Evolutionary conservation across 2,888 invertebrate species (phyloP).

Genomic region (Clepsis dumicolana): DNA sequence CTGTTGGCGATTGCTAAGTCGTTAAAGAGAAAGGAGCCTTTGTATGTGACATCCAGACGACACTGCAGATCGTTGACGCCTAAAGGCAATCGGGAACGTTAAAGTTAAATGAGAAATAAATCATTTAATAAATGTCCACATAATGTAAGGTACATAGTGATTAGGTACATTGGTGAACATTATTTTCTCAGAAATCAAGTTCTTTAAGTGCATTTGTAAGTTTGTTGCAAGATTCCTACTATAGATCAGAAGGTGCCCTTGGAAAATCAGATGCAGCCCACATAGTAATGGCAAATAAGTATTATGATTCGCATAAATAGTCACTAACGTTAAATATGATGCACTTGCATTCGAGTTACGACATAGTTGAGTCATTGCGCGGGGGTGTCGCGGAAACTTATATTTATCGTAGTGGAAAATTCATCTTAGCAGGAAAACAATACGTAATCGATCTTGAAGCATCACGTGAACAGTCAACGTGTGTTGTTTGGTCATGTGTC

Average conservation of each 20-base stretch:
- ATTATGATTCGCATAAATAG: conserved; percentile 7
- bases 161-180: no score
- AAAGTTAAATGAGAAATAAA: not conserved
- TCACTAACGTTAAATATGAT: conserved; percentile 31
- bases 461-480: conserved; percentile 29
- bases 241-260: conserved; percentile 6
- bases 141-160: not conserved
- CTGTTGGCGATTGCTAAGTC: not conserved
- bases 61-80: not conserved
- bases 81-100: not conserved
- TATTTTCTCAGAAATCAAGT: not conserved
- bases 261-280: conserved; percentile 2
- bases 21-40: conserved; percentile 4
- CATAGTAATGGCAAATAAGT: conserved; percentile 10
- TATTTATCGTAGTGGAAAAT: conserved; percentile 22
- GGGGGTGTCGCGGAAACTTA: conserved; percentile 30
- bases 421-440: conserved; percentile 22
- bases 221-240: not conserved
- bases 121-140: not conserved
- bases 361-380: conserved; percentile 26
- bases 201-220: conserved; percentile 1
- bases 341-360: conserved; percentile 17
- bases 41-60: not conserved
- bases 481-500: conserved; percentile 9
- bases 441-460: conserved; percentile 9